Conservation (phyloP, 1,140 invertebrate genomes). For the Zelostemma sp. region DNA sequence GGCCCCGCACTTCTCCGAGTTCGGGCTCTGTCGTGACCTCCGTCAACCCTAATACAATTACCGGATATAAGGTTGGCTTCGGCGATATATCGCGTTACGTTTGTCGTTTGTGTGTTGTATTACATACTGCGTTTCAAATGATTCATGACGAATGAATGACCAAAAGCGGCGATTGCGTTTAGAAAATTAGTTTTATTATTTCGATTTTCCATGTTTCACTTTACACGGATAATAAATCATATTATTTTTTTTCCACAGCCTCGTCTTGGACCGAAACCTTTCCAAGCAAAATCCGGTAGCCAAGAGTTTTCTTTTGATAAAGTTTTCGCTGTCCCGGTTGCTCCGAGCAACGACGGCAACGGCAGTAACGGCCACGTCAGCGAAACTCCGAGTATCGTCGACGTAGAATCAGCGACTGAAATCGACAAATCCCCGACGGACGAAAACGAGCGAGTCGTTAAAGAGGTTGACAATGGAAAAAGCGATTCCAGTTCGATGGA, state of each 20-base stretch:
- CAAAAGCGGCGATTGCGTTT: no score
- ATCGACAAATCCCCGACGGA: slow-evolving; percentile 59
- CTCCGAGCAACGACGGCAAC: slow-evolving; percentile 73
- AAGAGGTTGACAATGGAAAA: slow-evolving; percentile 72
- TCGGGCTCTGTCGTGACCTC: slow-evolving; percentile 69
- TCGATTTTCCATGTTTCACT: slow-evolving; percentile 61
- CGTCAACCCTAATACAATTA: slow-evolving; percentile 72
- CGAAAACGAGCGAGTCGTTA: slow-evolving; percentile 54
- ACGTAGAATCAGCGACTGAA: slow-evolving; percentile 33
- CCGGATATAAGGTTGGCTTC: slow-evolving; percentile 78
- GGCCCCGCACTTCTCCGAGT: slow-evolving; percentile 78
- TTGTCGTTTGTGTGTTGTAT: slow-evolving; percentile 14
- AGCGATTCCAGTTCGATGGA: slow-evolving; percentile 74
- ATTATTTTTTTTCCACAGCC: slow-evolving; percentile 71
- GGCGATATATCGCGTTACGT: slow-evolving; percentile 8
- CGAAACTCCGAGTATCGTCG: slow-evolving; percentile 43
- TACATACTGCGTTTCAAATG: slow-evolving; percentile 1
- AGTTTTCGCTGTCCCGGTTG: slow-evolving; percentile 82
- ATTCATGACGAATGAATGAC: not conserved
- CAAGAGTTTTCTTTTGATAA: slow-evolving; percentile 84
- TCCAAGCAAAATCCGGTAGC: slow-evolving; percentile 79
- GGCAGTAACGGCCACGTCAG: slow-evolving; percentile 58
- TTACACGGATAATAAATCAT: no score
- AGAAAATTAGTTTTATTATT: no score
- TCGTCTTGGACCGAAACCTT: slow-evolving; percentile 84